phyloP scores from a whole-genome alignment of 1,140 invertebrate genomes.

The Steinernema khuongi region DNA sequence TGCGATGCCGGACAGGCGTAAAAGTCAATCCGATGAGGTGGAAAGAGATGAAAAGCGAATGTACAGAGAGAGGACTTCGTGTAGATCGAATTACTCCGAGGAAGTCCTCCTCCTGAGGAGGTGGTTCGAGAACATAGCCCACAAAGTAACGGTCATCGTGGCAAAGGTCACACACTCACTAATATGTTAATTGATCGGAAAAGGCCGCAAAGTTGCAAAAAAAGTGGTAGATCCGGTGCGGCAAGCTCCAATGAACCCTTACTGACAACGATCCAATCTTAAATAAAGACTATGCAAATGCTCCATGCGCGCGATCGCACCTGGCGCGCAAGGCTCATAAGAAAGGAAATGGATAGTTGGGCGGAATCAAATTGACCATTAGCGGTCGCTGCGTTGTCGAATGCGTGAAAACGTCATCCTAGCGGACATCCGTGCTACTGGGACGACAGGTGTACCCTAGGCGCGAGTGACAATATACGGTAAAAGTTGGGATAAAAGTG shows the following conservation, averaged over 20 bases:
- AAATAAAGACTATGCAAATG: slow-evolving; percentile 12
- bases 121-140: not conserved
- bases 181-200: not conserved
- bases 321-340: not conserved
- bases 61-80: not conserved
- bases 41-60: slow-evolving; percentile 6
- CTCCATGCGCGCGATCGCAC: not conserved
- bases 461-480: not conserved
- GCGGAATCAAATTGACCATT: slow-evolving; percentile 6
- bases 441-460: not conserved
- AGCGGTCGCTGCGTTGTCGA: not conserved
- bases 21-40: not conserved
- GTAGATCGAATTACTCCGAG: not conserved
- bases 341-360: slow-evolving; percentile 2
- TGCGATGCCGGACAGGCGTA: not conserved
- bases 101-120: not conserved
- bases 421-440: slow-evolving; percentile 11
- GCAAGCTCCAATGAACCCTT: not conserved
- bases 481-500: not conserved
- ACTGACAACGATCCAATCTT: not conserved
- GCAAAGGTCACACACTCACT: not conserved
- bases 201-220: not conserved
- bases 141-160: not conserved
- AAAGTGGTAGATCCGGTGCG: not conserved
- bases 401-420: slow-evolving; percentile 15